Base-by-base conservation (phyloP, 1,140 invertebrate genomes). In the Temnothorax longispinosus region DNA sequence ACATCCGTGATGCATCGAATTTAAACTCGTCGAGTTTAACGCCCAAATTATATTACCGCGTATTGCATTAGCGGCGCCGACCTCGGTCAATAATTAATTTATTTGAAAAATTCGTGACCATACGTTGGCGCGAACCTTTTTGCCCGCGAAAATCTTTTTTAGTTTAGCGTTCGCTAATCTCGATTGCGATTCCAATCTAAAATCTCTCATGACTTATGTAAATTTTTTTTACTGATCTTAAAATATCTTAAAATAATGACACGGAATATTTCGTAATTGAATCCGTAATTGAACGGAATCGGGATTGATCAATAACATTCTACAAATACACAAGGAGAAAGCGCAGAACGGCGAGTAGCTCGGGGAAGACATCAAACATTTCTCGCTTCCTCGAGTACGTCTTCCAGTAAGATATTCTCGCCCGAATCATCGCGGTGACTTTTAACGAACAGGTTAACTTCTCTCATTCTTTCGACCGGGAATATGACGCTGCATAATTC, bases 401-500 rank as follows among this genome's bases (percentile, higher is more conserved):
- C 18, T 84, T 62, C 21, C 41, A 50, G 21, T 44, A 35, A n/a
- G 56, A 69, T 11, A 44, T 65, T 5, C 27, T 13, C 10, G 56
- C 38, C 3, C 35, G 21, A 54, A 35, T 62, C 32, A 10, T 75
- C n/a, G 54, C 75, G 67, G 18, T 44, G 32, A 62, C 35, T 72
- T 54, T 84, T 87, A 84, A 88, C 52, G 62, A 87, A 21, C 58
- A 21, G 8, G 10, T 75, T 35, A 65, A 64, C 27, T 85, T 52
- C 18, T 44, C 21, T 58, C 13, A 11, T 54, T 64, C 11, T 52
- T 56, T 52, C 41, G 47, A 50, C 18, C n/a, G 27, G 52, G 27
- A 52, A 54, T 74, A 75, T 50, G 60, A 60, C 35, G 60, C 47
- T 74, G 77, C 54, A 74, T 88, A 82, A 88, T 84, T 87, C 58